A percentile compares a stretch with the other conserved stretches of the same genome.
Evolutionary conservation across 2,888 invertebrate genomes (phyloP).

Genomic region (Ctena decussata): DNA sequence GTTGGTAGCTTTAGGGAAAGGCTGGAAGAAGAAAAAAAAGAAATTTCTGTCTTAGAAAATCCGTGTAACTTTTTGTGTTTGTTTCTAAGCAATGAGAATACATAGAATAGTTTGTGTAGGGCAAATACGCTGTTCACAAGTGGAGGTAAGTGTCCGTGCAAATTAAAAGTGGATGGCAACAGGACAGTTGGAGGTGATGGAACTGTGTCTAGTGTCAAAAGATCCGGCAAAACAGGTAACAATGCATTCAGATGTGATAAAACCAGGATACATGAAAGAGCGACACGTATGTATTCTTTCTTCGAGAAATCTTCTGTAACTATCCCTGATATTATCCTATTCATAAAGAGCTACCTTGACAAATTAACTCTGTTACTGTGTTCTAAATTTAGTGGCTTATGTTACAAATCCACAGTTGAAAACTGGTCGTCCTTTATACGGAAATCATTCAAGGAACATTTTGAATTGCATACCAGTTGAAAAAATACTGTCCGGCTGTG

Average conservation of each 20-base stretch:
- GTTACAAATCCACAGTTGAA: conserved; percentile 23
- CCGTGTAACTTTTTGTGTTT: neutral
- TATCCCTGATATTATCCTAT: conserved; percentile 11
- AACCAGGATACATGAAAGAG: neutral
- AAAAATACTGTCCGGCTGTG: neutral
- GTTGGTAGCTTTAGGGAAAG: neutral
- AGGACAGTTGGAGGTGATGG: no score
- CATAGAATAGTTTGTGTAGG: neutral
- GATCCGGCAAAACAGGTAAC: neutral
- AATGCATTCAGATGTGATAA: neutral
- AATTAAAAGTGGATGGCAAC: no score
- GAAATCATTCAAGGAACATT: neutral
- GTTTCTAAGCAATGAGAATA: neutral
- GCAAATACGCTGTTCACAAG: neutral
- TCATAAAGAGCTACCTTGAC: conserved; percentile 26
- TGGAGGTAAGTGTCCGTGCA: neutral
- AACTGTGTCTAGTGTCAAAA: no score
- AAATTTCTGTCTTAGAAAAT: neutral
- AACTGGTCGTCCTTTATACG: conserved; percentile 19
- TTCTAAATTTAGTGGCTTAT: conserved; percentile 19
- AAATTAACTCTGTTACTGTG: conserved; percentile 20
- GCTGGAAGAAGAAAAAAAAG: neutral
- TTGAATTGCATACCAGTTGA: neutral
- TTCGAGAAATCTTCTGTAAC: neutral
- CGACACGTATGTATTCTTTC: neutral